Percentiles rank a stretch among this genome's conserved stretches.
Evolutionary conservation across 2,888 invertebrate species (phyloP).

Genomic region (Adineta ricciae): DNA sequence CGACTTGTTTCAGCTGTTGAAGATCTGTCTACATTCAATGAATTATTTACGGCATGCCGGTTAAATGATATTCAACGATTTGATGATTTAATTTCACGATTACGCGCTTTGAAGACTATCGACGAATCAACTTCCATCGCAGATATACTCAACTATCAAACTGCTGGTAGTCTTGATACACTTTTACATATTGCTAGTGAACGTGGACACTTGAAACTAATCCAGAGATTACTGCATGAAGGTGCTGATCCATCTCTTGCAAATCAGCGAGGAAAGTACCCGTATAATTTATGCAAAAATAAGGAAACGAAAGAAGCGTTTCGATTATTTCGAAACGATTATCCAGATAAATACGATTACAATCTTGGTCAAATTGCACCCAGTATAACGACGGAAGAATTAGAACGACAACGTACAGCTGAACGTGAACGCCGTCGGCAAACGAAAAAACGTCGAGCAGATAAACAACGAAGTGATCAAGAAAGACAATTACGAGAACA

Average conservation of each 20-base stretch:
- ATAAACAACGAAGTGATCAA: constrained; percentile 54
- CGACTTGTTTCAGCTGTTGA: not conserved
- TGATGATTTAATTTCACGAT: constrained; percentile 37
- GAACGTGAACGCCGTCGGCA: constrained; percentile 55
- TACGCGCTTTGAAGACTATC: constrained; percentile 61
- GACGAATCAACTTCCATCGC: constrained; percentile 36
- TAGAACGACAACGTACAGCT: constrained; percentile 57
- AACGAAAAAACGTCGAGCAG: constrained; percentile 58
- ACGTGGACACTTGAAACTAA: constrained; percentile 14
- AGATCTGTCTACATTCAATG: constrained; percentile 39
- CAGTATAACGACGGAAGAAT: constrained; percentile 53
- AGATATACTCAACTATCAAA: constrained; percentile 26
- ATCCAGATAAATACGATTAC: constrained; percentile 57
- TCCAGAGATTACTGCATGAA: constrained; percentile 21
- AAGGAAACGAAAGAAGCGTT: constrained; percentile 62
- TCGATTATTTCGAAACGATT: constrained; percentile 62
- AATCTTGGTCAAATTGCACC: constrained; percentile 18
- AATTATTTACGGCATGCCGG: constrained; percentile 46
- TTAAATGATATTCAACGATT: constrained; percentile 41
- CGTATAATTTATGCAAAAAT: constrained; percentile 63
- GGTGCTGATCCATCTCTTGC: constrained; percentile 24
- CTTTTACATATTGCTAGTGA: constrained; percentile 28
- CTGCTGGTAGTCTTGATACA: constrained; percentile 21
- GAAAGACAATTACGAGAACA: constrained; percentile 25
- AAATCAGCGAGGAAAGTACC: constrained; percentile 60